These are phyloP conservation scores for Nettapus auritus DNA, from an alignment of 2,113 vertebrate species.

Conservation along the genomic window DNA sequence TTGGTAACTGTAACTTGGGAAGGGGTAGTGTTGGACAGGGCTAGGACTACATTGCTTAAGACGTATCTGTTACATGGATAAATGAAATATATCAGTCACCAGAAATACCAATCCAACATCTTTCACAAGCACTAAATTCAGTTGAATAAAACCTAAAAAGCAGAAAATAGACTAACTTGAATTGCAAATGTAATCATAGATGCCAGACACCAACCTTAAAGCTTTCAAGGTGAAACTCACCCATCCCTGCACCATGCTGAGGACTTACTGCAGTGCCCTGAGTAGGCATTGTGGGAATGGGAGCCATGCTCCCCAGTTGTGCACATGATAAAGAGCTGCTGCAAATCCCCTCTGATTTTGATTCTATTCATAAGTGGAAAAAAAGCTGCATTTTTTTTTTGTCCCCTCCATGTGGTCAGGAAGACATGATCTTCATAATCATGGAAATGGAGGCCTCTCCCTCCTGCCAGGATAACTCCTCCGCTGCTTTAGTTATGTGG, in stretches of 20 bases:
- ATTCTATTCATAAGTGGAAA: background rate
- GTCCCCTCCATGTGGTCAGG: background rate
- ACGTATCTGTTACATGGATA: background rate
- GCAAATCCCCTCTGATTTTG: background rate
- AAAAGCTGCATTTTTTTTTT: background rate
- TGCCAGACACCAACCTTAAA: conserved; percentile 34
- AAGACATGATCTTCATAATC: background rate
- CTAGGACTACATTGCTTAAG: background rate
- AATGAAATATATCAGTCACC: conserved; percentile 6
- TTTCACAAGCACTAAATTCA: conserved; percentile 38
- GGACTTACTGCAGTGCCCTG: background rate
- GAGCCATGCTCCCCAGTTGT: background rate
- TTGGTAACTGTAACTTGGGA: background rate
- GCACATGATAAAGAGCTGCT: background rate
- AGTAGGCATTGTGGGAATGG: background rate
- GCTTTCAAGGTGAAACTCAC: conserved; percentile 61
- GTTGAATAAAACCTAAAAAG: conserved; percentile 61
- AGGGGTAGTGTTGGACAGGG: background rate
- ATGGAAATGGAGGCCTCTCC: background rate
- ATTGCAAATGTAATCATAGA: conserved; percentile 74
- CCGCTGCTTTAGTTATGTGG: background rate
- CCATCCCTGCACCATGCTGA: conserved; percentile 30
- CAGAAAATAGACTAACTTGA: conserved; percentile 67
- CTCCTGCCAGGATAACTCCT: background rate
- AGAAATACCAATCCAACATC: conserved; percentile 36